These are phyloP conservation scores for Helicoverpa zea DNA, from an alignment of 1,140 invertebrate species.

Conservation along the genomic window DNA sequence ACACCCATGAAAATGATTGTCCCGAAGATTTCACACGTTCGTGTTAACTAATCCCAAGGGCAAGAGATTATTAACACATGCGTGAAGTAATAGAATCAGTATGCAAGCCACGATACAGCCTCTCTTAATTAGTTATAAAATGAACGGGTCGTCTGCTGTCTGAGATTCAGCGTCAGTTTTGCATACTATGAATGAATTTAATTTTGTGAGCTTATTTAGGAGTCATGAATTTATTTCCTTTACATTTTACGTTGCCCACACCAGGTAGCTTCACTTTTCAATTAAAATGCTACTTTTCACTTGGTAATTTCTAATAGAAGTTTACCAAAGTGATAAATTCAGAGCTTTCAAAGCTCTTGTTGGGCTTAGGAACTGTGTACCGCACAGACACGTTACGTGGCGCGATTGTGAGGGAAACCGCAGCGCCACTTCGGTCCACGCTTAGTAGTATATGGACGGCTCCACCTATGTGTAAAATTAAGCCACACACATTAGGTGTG, in stretches of 20 bases:
- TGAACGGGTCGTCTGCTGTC: conserved; percentile 14
- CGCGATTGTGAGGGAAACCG: conserved; percentile 14
- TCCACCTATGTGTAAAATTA: conserved; percentile 3
- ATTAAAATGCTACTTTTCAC: neutral
- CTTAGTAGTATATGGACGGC: neutral
- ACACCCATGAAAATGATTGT: too few species aligned
- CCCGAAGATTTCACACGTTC: neutral
- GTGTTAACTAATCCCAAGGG: conserved; percentile 7
- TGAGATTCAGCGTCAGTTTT: conserved; percentile 18
- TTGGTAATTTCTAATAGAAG: neutral
- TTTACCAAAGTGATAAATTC: neutral
- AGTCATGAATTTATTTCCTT: neutral
- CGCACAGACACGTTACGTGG: neutral
- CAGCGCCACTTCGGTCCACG: neutral
- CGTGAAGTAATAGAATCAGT: conserved; percentile 16
- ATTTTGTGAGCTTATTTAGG: conserved; percentile 2
- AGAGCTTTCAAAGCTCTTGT: neutral
- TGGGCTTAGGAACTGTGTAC: neutral
- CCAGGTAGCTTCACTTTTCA: neutral
- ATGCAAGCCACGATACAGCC: conserved; percentile 12
- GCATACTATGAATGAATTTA: conserved; percentile 23
- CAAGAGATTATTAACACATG: conserved; percentile 17
- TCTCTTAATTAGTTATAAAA: conserved; percentile 31
- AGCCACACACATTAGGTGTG: neutral
- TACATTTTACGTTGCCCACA: neutral